Conservation (phyloP, 2,797 vertebrate genomes). For the Melanotaenia parkinsoni region DNA sequence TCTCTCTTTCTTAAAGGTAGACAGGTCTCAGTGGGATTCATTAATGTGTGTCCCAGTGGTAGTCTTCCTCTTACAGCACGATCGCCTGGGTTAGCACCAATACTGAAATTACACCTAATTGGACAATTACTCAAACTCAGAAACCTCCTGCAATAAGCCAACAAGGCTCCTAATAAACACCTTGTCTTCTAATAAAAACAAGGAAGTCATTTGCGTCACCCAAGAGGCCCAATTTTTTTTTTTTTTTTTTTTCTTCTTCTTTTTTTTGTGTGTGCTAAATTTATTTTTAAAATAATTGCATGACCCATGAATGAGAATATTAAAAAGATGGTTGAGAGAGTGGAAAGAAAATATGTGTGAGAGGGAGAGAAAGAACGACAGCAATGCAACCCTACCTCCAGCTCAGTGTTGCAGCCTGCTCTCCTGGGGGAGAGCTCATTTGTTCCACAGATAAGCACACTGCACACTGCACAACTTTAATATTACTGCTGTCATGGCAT, state of each 20-base stretch:
- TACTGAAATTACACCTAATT: slow-evolving; percentile 99
- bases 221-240: slow-evolving; percentile 93
- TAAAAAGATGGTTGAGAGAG: slow-evolving; percentile 87
- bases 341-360: slow-evolving; percentile 50
- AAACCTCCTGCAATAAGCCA: slow-evolving; percentile 96
- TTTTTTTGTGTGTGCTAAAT: slow-evolving; percentile 92
- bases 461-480: slow-evolving; percentile 80
- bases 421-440: slow-evolving; percentile 89
- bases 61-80: slow-evolving; percentile 90
- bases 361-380: slow-evolving; percentile 75
- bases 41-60: slow-evolving; percentile 94
- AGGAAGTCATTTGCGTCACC: slow-evolving; percentile 97
- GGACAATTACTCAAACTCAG: slow-evolving; percentile 99
- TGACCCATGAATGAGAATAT: slow-evolving; percentile 92
- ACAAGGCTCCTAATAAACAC: slow-evolving; percentile 99
- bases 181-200: slow-evolving; percentile 99
- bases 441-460: slow-evolving; percentile 85
- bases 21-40: slow-evolving; percentile 97
- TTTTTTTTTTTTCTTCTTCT: slow-evolving; percentile 68
- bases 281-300: slow-evolving; percentile 99
- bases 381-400: slow-evolving; percentile 87
- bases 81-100: slow-evolving; percentile 92
- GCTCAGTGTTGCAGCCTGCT: slow-evolving; percentile 87
- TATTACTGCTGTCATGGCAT: slow-evolving; percentile 86
- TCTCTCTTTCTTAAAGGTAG: slow-evolving; percentile 87